Evolutionary conservation across 2,797 vertebrate genomes (phyloP).

Genomic region (Fistularia commersonii): DNA sequence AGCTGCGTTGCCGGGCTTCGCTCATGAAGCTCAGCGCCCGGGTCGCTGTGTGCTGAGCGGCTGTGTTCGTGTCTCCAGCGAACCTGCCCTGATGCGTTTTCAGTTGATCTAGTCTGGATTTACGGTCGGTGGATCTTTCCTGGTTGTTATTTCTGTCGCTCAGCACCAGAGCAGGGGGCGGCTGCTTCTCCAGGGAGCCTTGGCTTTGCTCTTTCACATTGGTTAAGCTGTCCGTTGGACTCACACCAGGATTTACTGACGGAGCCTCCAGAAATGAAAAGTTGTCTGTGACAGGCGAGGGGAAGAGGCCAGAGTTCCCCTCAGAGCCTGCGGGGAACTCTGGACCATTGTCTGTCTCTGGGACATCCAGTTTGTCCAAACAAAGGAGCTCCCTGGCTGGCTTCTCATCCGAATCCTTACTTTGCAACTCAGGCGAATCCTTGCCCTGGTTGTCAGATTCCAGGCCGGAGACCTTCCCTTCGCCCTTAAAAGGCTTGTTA

Average conservation of each 20-base stretch:
- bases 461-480: conserved; percentile 54
- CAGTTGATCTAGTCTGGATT: conserved; percentile 65
- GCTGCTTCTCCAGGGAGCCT: conserved; percentile 43
- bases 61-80: conserved; percentile 23
- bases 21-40: conserved; percentile 55
- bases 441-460: conserved; percentile 76
- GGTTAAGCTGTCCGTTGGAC: conserved; percentile 52
- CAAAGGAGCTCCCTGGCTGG: conserved; percentile 72
- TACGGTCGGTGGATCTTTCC: conserved; percentile 60
- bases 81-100: conserved; percentile 47
- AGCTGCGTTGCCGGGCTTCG: conserved; percentile 68
- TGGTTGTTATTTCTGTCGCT: conserved; percentile 69
- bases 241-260: conserved; percentile 68
- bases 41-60: conserved; percentile 45
- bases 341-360: conserved; percentile 59
- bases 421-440: conserved; percentile 61
- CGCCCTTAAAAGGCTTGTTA: conserved; percentile 50
- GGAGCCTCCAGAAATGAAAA: conserved; percentile 56
- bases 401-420: conserved; percentile 58
- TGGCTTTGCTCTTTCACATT: conserved; percentile 34
- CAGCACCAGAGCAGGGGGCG: conserved; percentile 28
- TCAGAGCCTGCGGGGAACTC: conserved; percentile 73
- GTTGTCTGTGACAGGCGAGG: conserved; percentile 70
- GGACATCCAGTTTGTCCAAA: conserved; percentile 70
- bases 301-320: conserved; percentile 67